Base-by-base conservation (phyloP, 2,888 invertebrate species). In the Hypolimnas misippus region DNA sequence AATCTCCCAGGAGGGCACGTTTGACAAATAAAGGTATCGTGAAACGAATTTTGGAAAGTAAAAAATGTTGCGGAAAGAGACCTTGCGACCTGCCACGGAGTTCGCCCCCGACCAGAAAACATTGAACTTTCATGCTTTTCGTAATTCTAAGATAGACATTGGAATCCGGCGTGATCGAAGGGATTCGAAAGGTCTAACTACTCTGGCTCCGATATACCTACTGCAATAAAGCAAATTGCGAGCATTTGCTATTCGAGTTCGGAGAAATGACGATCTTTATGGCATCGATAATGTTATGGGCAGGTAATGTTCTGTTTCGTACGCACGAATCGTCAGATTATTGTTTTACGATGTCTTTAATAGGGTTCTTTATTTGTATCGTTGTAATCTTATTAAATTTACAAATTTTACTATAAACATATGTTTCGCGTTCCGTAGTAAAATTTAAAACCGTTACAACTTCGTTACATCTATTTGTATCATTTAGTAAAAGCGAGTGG, bases 191-290 rank as follows among this genome's bases (percentile, higher is more conserved):
- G 84, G 65, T 81, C 87, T 63, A 51, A 42, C 60, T 60, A 65
- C 62, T 53, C 69, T 83, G 84, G 86, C 67, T 70, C 74, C 72
- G 79, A 83, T 82, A 79, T 80, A 79, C 72, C 78, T 81, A 74
- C 78, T 85, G 89, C 85, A 87, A 90, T 90, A 91, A 91, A 89
- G 83, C 85, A 89, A 90, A 90, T 90, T 87, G 88, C 84, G 79
- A 85, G 81, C 88, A 89, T 89, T 90, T 87, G 88, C 84, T 86
- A 83, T 86, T 84, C 83, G 88, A 86, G 86, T 86, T 86, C 81
- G 82, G 77, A 79, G 82, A 78, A 80, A 83, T 83, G 84, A 81
- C 81, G 77, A 87, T 86, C 82, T 89, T 90, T 89, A 89, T 87
- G 81, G 86, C 75, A 74, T 77, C 86, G 87, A 89, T 90, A 90